Evolutionary conservation across 2,888 invertebrate genomes (phyloP).

Genomic region (Limnephilus lunatus): DNA sequence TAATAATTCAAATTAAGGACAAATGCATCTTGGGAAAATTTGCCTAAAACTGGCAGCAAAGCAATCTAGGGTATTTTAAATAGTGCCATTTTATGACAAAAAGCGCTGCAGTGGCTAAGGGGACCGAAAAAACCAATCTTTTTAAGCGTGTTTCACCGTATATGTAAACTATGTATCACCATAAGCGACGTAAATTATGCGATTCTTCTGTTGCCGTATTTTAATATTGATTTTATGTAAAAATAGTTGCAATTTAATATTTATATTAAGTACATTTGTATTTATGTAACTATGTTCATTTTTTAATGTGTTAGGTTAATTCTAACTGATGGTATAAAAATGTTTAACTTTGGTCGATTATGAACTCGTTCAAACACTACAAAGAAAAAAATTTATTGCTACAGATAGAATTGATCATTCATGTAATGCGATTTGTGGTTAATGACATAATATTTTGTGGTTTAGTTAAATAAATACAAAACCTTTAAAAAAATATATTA

Average conservation of each 20-base stretch:
- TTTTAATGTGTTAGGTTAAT: not conserved
- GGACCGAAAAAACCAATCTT: not conserved
- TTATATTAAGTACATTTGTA: not conserved
- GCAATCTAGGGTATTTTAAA: too few species aligned
- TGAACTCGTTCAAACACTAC: too few species aligned
- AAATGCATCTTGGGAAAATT: too few species aligned
- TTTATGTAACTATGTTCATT: not conserved
- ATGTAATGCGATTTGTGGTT: not conserved
- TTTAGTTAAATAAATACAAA: not conserved
- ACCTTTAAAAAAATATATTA: too few species aligned
- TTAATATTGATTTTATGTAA: not conserved
- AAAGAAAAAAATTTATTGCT: not conserved
- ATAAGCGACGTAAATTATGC: not conserved
- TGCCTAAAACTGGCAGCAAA: too few species aligned
- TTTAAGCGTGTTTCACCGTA: too few species aligned
- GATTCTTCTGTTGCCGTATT: not conserved
- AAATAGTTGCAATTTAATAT: not conserved
- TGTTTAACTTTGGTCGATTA: not conserved
- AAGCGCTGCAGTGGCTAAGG: too few species aligned
- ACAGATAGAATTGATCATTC: not conserved
- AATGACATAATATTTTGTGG: not conserved
- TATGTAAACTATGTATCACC: too few species aligned
- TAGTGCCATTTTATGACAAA: too few species aligned
- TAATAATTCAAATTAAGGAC: too few species aligned
- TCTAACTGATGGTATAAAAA: not conserved